Evolutionary conservation across 1,140 invertebrate species (phyloP).

Genomic region (Drosophila subobscura): DNA sequence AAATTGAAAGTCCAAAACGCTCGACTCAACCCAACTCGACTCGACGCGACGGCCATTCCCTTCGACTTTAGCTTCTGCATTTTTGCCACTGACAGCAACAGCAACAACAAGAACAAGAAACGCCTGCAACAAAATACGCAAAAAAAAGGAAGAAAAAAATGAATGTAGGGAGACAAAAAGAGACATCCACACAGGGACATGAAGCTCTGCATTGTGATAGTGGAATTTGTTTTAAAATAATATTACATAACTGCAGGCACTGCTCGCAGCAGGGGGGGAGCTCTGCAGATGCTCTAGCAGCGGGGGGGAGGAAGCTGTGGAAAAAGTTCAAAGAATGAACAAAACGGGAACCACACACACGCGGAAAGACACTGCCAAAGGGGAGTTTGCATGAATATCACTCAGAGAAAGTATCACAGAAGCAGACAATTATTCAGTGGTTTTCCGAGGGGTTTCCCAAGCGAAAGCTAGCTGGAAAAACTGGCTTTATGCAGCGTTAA

Average conservation of each 20-base stretch:
- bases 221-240: conserved; percentile 74
- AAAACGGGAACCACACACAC: conserved; percentile 11
- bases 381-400: too few species aligned
- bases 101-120: conserved; percentile 14
- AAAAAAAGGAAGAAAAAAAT: conserved; percentile 4
- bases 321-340: background rate
- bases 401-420: too few species aligned
- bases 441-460: too few species aligned
- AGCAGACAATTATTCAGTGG: too few species aligned
- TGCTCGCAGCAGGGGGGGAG: conserved; percentile 16
- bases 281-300: conserved; percentile 4
- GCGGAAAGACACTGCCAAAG: conserved; percentile 11
- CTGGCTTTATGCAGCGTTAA: too few species aligned
- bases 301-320: too few species aligned
- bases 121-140: conserved; percentile 28
- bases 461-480: too few species aligned
- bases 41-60: conserved; percentile 33
- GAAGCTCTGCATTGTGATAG: conserved; percentile 23
- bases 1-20: conserved; percentile 67
- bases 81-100: conserved; percentile 38
- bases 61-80: conserved; percentile 39
- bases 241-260: conserved; percentile 71
- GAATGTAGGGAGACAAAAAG: background rate
- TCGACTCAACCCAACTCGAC: too few species aligned
- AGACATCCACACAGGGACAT: background rate